Evolutionary conservation across 2,113 vertebrate genomes (phyloP).

Genomic region (Zosterops lateralis): DNA sequence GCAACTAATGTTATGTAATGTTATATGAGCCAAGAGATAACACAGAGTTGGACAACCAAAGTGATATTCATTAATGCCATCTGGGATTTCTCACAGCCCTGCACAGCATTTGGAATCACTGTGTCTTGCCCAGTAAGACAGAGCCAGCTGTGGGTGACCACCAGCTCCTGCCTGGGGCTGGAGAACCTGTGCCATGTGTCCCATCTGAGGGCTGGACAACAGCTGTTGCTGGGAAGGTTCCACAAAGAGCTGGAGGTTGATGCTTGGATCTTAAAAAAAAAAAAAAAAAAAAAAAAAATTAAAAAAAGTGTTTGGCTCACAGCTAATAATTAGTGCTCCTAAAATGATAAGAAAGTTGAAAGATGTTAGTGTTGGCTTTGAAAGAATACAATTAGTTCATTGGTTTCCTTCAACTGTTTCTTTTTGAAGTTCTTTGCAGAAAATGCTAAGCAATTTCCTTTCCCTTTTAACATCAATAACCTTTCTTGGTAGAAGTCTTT

Average conservation of each 20-base stretch:
- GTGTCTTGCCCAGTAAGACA: not conserved
- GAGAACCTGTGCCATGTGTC: accelerated
- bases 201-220: accelerated
- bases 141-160: not conserved
- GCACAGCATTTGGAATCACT: not conserved
- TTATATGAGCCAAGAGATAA: not conserved
- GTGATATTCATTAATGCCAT: not conserved
- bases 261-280: not conserved
- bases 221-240: not conserved
- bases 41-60: not conserved
- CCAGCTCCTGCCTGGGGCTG: not conserved
- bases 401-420: not conserved
- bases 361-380: conserved; percentile 1
- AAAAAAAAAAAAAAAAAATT: not conserved
- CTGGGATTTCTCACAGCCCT: not conserved
- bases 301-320: not conserved
- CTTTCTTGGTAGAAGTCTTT: not conserved
- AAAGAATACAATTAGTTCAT: conserved; percentile 8
- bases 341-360: conserved; percentile 24
- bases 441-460: conserved; percentile 35
- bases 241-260: not conserved
- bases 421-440: conserved; percentile 30
- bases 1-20: accelerated
- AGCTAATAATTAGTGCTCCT: conserved; percentile 15
- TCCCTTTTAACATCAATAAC: conserved; percentile 30